Base-by-base conservation (phyloP, 2,888 invertebrate genomes). In the Dynastes grantii region DNA sequence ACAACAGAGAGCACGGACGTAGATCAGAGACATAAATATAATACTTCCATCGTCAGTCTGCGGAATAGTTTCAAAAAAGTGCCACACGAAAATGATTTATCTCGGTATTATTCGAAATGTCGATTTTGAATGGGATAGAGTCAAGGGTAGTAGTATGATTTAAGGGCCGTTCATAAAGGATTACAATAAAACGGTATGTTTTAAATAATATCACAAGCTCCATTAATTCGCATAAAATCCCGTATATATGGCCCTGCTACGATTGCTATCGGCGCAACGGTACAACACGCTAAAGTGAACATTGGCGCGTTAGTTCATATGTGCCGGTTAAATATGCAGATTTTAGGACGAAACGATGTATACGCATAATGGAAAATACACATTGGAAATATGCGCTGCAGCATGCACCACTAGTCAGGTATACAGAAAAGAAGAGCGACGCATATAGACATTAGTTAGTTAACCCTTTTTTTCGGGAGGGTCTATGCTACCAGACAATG, bases 361-460 rank as follows among this genome's bases (percentile, higher is more conserved):
- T 29, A 45, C 76, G 68, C 61, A 86, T 85, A 86, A 86, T 85
- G 83, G 86, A 83, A 83, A 82, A 58, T 61, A 55, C 73, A 75
- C 61, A 75, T 61, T 75, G 61, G 45, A 75, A 75, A 61, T 61
- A 75, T 61, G 86, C 86, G 85, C 83, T 86, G 85, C 83, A 85
- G 86, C 87, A 88, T 87, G 88, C 87, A 86, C 86, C 87, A 86
- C 84, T 88, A 85, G 86, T 84, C 86, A 88, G 87, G 87, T 87
- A 88, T 83, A 84, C 81, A 82, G 83, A 82, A 53, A 51, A 68
- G 68, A 68, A 49, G 55, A 55, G 16, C 55, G 55, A 55, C 55
- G 29, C 68, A 51, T 13, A 83, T 81, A 82, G 82, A 82, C 81
- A 83, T 68, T 77, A 77, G 58, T 68, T 77, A 55, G 67, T 68